Evolutionary conservation across 2,113 vertebrate species (phyloP), one percentile per base, ranked within the genome.

Genomic region (Campylomormyrus numenius): DNA sequence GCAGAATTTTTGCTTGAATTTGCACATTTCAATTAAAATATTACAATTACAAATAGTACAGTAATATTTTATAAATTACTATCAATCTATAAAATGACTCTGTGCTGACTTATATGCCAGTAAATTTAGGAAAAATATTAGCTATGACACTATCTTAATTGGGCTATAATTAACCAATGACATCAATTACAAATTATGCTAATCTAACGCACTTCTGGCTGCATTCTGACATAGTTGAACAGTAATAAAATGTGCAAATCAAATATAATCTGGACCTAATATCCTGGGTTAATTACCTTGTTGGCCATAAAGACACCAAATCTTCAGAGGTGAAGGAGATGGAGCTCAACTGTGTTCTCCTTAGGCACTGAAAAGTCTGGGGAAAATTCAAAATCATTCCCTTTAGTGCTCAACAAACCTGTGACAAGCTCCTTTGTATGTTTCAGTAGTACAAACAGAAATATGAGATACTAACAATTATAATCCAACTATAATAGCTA

Each of bases 141-240:
- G 90, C 93, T 93, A 93, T 94, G 94, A 95, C 95, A 95, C 93
- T 93, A 92, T 92, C 92, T 93, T 95, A 95, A 96, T 94, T 95
- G 93, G 93, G 92, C 94, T 94, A 94, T 94, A 96, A 96, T 95
- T 94, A 95, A 94, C 94, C 94, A 95, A 95, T 95, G 94, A 95
- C 93, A 94, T 94, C 94, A 94, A 94, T 94, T 93, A 94, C 94
- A 95, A 95, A 95, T 95, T 94, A 95, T 92, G 91, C 90, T 53
- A 94, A 94, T 94, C 91, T 92, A 92, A 94, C 92, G 94, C 94
- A 94, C 94, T 93, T 92, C 93, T 92, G 92, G 94, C 93, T 46
- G 42, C 92, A 93, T 93, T 94, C 94, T 94, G 94, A 94, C 93
- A 94, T 92, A 92, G 93, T 35, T 92, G 90, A 93, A 93, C 93